Conservation (phyloP, 2,797 vertebrate species). For the Lacerta agilis region DNA sequence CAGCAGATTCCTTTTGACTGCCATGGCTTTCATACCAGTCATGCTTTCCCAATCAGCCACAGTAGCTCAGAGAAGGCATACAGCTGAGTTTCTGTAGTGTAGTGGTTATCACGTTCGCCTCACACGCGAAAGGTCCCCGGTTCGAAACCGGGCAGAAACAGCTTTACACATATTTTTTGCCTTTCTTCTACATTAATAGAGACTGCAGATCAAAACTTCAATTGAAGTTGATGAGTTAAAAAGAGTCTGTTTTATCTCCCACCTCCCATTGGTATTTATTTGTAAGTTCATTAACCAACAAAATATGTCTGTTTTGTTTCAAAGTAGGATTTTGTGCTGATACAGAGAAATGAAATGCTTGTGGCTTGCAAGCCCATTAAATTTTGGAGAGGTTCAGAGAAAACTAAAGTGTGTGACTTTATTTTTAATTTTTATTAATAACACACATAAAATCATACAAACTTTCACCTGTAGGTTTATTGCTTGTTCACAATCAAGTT, state of each 20-base stretch:
- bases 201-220: background rate
- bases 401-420: background rate
- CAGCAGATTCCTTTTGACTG: background rate
- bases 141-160: constrained; percentile 69
- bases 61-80: accelerated
- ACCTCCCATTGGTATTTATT: background rate
- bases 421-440: background rate
- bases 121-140: constrained; percentile 67
- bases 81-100: constrained; percentile 66
- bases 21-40: background rate
- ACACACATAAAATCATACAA: background rate
- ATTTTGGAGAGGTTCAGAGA: background rate
- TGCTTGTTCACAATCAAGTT: background rate
- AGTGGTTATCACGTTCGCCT: constrained; percentile 63
- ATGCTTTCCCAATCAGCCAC: background rate
- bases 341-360: background rate
- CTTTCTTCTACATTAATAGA: background rate
- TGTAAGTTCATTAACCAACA: background rate
- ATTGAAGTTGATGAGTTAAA: background rate
- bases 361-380: background rate
- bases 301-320: background rate
- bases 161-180: accelerated
- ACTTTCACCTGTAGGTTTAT: background rate
- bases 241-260: background rate
- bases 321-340: background rate